Evolutionary conservation across 2,113 vertebrate genomes (phyloP).

Genomic region (Leiothrix lutea): DNA sequence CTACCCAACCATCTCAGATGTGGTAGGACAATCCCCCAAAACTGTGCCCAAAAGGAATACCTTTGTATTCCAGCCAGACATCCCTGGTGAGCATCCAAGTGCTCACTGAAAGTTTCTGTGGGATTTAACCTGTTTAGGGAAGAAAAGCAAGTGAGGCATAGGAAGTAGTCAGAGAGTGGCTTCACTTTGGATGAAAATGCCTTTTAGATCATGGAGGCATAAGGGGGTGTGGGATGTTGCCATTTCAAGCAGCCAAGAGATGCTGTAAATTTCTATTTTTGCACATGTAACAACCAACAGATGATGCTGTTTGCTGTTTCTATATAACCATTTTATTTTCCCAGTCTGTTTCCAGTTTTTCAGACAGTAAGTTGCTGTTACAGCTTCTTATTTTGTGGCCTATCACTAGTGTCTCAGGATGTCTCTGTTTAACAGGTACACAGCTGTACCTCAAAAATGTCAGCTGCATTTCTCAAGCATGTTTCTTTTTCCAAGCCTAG

Average conservation of each 20-base stretch:
- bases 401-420: neutral
- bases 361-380: neutral
- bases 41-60: neutral
- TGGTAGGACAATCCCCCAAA: neutral
- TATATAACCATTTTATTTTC: neutral
- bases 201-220: neutral
- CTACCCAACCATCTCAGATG: neutral
- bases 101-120: accelerated
- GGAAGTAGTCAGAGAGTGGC: neutral
- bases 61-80: neutral
- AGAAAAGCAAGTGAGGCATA: neutral
- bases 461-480: neutral
- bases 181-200: neutral
- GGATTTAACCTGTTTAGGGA: neutral
- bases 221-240: neutral
- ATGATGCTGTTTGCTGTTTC: neutral
- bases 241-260: neutral
- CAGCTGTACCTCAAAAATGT: neutral
- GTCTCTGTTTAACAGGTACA: neutral
- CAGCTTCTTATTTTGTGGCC: neutral
- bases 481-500: neutral
- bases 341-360: neutral
- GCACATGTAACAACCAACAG: neutral
- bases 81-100: neutral
- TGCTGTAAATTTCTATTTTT: neutral